Base-by-base conservation (phyloP, 2,113 vertebrate species). In the Pandion haliaetus region DNA sequence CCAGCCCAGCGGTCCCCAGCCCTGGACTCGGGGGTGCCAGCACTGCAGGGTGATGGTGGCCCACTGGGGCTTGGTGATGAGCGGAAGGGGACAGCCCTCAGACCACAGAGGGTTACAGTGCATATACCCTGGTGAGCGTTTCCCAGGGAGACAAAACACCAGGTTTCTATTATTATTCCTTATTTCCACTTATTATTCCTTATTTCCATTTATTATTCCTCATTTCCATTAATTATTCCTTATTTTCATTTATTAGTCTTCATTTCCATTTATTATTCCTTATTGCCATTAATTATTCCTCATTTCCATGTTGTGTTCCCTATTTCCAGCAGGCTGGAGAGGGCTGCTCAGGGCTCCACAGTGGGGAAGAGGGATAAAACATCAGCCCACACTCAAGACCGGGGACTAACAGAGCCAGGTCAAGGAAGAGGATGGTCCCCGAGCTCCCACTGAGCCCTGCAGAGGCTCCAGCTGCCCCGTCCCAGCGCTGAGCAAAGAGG, bases 321-420 rank as follows among this genome's bases (percentile, higher is more conserved):
- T 20, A 17, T 83, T 92, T 34, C 55, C 70, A 87, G 49, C 10
- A 0, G 3, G 38, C 59, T 58, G 77, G 34, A 50, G 52, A 45
- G 31, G 52, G 14, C 45, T 12, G 24, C 69, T 50, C 62, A 12
- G 9, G n/a, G 31, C 49, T 26, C 32, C 19, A 10, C 24, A 4
- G 14, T 1, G 19, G 52, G 9, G 7, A 55, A 73, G 25, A 63
- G 14, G 26, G 45, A 44, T 10, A 10, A 79, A 57, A 6, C 76
- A n/a, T 7, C 70, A 42, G 10, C 52, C 52, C 1, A 0, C 1
- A 2, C 9, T 3, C 1, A 1, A 29, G 29, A 23, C 1, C 3
- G 32, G 47, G 47, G 16, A 19, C 34, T 18, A 21, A 2, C 0
- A 0, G 38, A 47, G 78, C 5, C 0, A 3, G 9, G 24, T 21